Evolutionary conservation across 2,888 invertebrate species (phyloP).

Genomic region (Lymantria dispar): DNA sequence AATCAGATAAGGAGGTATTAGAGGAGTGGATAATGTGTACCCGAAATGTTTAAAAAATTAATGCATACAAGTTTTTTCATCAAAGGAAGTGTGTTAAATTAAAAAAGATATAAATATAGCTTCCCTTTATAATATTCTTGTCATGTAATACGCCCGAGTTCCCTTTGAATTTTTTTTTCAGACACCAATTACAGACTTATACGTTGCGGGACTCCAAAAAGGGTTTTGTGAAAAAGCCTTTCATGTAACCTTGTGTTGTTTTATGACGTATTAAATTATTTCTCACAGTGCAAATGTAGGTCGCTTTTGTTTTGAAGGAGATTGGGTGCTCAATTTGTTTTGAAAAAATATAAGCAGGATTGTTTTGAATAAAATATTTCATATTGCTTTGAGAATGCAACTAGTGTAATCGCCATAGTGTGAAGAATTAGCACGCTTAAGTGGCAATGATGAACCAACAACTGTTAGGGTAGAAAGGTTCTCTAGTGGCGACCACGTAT

Average conservation of each 20-base stretch:
- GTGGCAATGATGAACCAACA: too few relatives aligned
- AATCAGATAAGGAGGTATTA: too few relatives aligned
- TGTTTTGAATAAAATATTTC: too few relatives aligned
- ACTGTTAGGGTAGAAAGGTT: too few relatives aligned
- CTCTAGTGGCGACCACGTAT: too few relatives aligned
- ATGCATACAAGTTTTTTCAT: too few relatives aligned
- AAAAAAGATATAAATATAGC: neutral
- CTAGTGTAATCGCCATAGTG: too few relatives aligned
- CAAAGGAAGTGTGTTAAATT: neutral
- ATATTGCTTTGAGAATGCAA: too few relatives aligned
- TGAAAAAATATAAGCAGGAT: neutral
- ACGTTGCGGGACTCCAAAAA: constrained; percentile 9
- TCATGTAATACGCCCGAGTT: constrained; percentile 1
- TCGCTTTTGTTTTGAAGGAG: neutral
- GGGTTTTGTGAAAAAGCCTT: constrained; percentile 11
- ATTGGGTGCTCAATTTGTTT: neutral
- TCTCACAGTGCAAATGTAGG: neutral
- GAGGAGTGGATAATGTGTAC: too few relatives aligned
- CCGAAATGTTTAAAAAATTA: too few relatives aligned
- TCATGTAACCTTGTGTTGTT: constrained; percentile 32
- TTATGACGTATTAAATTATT: constrained; percentile 84
- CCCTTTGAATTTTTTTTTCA: constrained; percentile 13
- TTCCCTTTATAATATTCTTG: neutral
- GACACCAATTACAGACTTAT: constrained; percentile 26
- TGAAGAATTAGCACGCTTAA: too few relatives aligned